Evolutionary conservation across 2,888 invertebrate genomes (phyloP), one percentile per base, ranked within the genome.

Genomic region (Coecobrya sp.): DNA sequence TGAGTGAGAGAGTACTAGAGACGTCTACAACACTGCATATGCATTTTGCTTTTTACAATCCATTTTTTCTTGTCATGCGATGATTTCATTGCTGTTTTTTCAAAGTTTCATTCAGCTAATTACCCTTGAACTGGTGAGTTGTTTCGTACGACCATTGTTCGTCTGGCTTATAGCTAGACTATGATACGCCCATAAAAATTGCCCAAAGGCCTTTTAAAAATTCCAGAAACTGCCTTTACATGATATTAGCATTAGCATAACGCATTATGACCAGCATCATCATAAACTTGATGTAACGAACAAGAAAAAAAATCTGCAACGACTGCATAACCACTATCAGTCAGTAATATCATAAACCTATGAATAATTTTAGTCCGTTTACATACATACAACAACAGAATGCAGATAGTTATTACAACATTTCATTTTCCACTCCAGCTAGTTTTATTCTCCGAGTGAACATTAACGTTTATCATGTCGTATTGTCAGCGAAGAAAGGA

Each of bases 91-190:
- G 42, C 49, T 79, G 36, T 52, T 62, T 68, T 84, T 42, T 16
- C n/a, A 59, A 59, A 86, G 52, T 27, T 49, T 65, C 27, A 68
- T 22, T 81, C 49, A 59, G 87, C 87, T 92, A 92, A 92, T 92
- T 92, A 87, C 87, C 91, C 59, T 87, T 92, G 87, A 92, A 87
- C 84, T 52, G 86, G 55, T 36, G 36, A 84, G 76, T 62, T 73
- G 62, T 19, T 65, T 45, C n/a, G n/a, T n/a, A 89, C 22, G 45
- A 73, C 45, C 73, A 45, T 42, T 73, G 73, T 73, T 25, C 73
- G 73, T 73, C 70, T 22, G 10, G 73, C 30, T 52, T n/a, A n/a
- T n/a, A n/a, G n/a, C n/a, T n/a, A 25, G 59, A 76, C 62, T 55
- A 79, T 49, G 73, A 70, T 25, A 81, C 91, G 86, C 86, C 91